Percentiles rank a stretch among this genome's conserved stretches.
These are phyloP conservation scores for Gandaritis pyraliata DNA, from an alignment of 2,888 invertebrate species.

Conservation along the genomic window DNA sequence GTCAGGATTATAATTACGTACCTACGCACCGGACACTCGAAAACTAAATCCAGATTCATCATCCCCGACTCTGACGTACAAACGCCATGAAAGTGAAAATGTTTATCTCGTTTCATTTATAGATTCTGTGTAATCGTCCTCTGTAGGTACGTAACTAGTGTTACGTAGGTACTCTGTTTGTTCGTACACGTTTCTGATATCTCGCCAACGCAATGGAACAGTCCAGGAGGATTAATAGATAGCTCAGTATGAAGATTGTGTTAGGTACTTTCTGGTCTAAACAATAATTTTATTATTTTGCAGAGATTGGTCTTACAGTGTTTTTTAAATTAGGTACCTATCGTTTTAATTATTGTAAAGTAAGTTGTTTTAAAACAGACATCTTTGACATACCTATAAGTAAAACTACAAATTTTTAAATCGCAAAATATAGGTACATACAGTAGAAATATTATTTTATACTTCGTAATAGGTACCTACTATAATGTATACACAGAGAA, in stretches of 20 bases:
- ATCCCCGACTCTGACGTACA: conserved; percentile 66
- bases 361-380: no score
- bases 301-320: no score
- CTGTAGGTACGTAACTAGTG: conserved; percentile 62
- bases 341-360: no score
- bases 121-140: conserved; percentile 66
- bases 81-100: conserved; percentile 56
- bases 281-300: no score
- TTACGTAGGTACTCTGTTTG: conserved; percentile 58
- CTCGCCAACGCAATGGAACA: conserved; percentile 42
- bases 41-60: conserved; percentile 72
- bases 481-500: no score
- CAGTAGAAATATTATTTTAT: no score
- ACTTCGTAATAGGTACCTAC: no score
- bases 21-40: conserved; percentile 62
- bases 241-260: background rate
- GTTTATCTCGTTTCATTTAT: conserved; percentile 68
- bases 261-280: background rate
- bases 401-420: no score
- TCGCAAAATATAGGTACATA: no score
- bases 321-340: no score
- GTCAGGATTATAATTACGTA: conserved; percentile 74
- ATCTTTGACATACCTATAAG: no score
- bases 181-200: conserved; percentile 39
- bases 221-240: background rate